Percentiles rank a stretch among this genome's conserved stretches.
phyloP scores from a whole-genome alignment of 2,888 invertebrate species.

The Anticlea derivata region DNA sequence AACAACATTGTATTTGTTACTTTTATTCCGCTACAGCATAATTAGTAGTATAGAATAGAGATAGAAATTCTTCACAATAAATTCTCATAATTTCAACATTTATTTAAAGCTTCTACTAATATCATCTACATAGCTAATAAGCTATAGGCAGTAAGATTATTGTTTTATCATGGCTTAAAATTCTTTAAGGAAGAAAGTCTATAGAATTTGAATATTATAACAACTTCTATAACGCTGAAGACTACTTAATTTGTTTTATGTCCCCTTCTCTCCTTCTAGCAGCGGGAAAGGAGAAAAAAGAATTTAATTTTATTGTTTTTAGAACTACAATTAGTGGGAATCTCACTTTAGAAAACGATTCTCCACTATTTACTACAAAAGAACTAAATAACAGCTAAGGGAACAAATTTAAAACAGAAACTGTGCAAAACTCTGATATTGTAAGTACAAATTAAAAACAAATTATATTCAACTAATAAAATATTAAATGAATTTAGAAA shows the following conservation, averaged over 20 bases:
- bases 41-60: constrained; percentile 67
- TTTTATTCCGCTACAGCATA: constrained; percentile 78
- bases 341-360: constrained; percentile 41
- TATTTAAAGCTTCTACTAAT: constrained; percentile 68
- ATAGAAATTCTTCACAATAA: constrained; percentile 68
- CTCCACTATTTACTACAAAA: constrained; percentile 2
- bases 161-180: constrained; percentile 77
- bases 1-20: constrained; percentile 60
- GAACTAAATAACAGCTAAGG: background rate
- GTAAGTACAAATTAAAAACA: too few species aligned
- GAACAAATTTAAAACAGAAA: background rate
- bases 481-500: too few species aligned
- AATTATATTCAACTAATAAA: too few species aligned
- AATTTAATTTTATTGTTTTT: constrained; percentile 38
- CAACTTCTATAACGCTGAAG: constrained; percentile 40
- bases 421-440: background rate
- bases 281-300: constrained; percentile 73
- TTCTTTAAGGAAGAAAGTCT: constrained; percentile 60
- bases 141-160: constrained; percentile 66
- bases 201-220: constrained; percentile 75
- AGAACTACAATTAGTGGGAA: constrained; percentile 46
- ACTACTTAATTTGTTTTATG: constrained; percentile 46
- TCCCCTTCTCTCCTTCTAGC: constrained; percentile 79
- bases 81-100: constrained; percentile 63
- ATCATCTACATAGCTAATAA: constrained; percentile 62